phyloP scores from a whole-genome alignment of 2,113 vertebrate genomes.

The Varanus komodoensis region DNA sequence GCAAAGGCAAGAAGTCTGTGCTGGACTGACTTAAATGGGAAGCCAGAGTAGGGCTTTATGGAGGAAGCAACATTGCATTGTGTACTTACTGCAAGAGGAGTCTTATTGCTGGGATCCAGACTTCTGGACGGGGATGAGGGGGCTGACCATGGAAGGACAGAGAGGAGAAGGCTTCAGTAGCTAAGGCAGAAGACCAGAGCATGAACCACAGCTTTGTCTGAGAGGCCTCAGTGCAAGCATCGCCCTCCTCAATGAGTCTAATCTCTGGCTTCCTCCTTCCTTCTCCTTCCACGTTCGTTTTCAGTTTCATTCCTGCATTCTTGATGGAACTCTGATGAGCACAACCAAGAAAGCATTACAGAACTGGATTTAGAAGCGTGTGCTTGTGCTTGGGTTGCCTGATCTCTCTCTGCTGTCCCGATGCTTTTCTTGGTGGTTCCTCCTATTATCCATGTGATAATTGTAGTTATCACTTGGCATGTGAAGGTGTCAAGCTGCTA shows the following conservation, averaged over 20 bases:
- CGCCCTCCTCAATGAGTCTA: neutral
- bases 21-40: neutral
- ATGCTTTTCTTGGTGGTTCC: neutral
- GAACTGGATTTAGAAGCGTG: neutral
- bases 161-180: neutral
- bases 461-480: slow-evolving; percentile 28
- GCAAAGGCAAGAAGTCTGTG: neutral
- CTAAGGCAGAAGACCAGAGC: neutral
- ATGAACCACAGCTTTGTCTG: neutral
- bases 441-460: slow-evolving; percentile 23
- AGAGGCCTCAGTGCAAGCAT: neutral
- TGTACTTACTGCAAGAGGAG: neutral
- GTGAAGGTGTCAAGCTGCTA: slow-evolving; percentile 24
- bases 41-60: neutral
- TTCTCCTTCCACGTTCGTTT: neutral
- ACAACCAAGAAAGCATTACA: neutral
- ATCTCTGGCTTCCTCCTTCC: neutral
- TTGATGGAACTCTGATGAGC: neutral
- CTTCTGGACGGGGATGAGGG: neutral
- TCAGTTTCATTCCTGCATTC: neutral
- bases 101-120: neutral
- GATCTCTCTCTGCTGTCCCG: neutral
- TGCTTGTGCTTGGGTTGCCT: neutral
- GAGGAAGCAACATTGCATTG: neutral
- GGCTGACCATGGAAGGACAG: neutral